Evolutionary conservation across 2,888 invertebrate species (phyloP).

Genomic region (Eupithecia centaureata): DNA sequence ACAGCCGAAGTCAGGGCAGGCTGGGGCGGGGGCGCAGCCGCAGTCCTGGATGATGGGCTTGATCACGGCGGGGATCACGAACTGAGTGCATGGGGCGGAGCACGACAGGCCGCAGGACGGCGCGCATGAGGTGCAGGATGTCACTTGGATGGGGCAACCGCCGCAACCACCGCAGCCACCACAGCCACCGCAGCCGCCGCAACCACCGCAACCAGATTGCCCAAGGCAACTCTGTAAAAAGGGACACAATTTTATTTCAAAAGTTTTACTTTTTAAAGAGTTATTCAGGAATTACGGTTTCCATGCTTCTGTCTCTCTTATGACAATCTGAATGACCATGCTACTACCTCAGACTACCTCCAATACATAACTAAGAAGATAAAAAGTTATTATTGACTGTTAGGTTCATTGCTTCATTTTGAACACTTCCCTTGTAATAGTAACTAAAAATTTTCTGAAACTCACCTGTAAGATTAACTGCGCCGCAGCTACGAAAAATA

Average conservation of each 20-base stretch:
- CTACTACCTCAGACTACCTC: no score
- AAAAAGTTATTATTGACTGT: neutral
- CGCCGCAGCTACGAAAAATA: constrained; percentile 44
- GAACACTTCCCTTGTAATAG: neutral
- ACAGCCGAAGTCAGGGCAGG: constrained; percentile 24
- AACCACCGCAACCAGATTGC: constrained; percentile 20
- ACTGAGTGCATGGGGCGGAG: constrained; percentile 45
- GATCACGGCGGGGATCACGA: constrained; percentile 62
- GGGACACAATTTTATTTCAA: neutral
- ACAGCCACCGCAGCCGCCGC: neutral
- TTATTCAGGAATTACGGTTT: neutral
- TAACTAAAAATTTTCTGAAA: constrained; percentile 2
- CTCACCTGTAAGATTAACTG: constrained; percentile 51
- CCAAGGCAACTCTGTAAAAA: constrained; percentile 38
- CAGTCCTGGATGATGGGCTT: constrained; percentile 53
- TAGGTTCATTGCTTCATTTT: neutral
- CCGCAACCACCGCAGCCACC: constrained; percentile 1
- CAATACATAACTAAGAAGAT: neutral
- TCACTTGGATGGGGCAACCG: constrained; percentile 13
- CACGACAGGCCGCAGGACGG: constrained; percentile 28
- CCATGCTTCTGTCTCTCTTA: neutral
- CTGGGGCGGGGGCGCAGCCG: neutral
- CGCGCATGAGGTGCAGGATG: constrained; percentile 23
- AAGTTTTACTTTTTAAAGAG: neutral
- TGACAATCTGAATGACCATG: neutral